Conservation (phyloP, 2,888 invertebrate species). For the Tenthredo scrophulariae region DNA sequence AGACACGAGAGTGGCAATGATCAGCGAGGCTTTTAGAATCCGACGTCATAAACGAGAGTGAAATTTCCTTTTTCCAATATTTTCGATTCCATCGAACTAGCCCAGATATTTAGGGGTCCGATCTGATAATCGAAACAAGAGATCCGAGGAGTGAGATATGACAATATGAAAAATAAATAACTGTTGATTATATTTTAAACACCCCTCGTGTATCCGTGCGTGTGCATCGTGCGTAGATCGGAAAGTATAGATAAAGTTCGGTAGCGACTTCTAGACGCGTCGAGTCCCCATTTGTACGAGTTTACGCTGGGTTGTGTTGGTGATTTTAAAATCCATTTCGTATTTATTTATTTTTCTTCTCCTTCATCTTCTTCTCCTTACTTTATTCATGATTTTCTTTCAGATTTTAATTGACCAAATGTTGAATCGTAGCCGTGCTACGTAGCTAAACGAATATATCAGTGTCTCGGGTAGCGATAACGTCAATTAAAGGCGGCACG, state of each 20-base stretch:
- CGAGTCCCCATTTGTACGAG: constrained; percentile 43
- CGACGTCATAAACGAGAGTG: neutral
- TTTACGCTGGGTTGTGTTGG: constrained; percentile 37
- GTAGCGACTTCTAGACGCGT: constrained; percentile 50
- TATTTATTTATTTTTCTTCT: neutral
- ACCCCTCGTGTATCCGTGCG: neutral
- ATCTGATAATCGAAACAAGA: neutral
- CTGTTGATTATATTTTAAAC: constrained; percentile 20
- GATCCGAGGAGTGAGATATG: neutral
- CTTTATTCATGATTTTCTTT: constrained; percentile 18
- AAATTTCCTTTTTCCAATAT: neutral
- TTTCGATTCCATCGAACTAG: neutral
- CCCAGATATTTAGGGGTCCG: neutral
- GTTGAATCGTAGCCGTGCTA: constrained; percentile 26
- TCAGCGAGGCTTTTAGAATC: neutral
- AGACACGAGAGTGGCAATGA: neutral
- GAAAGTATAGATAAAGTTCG: constrained; percentile 35
- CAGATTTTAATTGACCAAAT: constrained; percentile 46
- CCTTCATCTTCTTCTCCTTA: neutral
- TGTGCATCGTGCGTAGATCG: neutral
- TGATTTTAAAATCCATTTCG: constrained; percentile 14
- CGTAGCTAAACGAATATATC: constrained; percentile 34
- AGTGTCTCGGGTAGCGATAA: constrained; percentile 34
- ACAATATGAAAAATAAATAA: neutral
- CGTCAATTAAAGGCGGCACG: constrained; percentile 51